phyloP scores from a whole-genome alignment of 2,888 invertebrate species.

The Ashinkailepas kermadecensis region DNA sequence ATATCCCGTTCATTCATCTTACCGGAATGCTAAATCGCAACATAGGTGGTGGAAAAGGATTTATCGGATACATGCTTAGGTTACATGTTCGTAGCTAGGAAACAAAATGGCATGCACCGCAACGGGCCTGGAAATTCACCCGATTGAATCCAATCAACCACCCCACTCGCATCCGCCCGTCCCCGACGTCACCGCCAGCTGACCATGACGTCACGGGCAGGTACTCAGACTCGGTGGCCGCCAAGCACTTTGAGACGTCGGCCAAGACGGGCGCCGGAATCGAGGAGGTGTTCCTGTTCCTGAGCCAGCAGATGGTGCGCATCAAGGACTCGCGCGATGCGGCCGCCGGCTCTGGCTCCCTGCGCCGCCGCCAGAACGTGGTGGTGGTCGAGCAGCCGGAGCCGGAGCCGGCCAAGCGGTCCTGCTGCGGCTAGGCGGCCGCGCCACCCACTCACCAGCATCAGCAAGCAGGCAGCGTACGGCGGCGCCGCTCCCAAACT shows the following conservation, averaged over 20 bases:
- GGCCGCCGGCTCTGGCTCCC: conserved; percentile 27
- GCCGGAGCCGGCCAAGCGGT: conserved; percentile 25
- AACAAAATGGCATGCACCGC: too few relatives aligned
- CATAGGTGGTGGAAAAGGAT: too few relatives aligned
- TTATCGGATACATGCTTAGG: too few relatives aligned
- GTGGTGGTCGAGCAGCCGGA: conserved; percentile 30
- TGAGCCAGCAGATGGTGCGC: conserved; percentile 67
- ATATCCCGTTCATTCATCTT: too few relatives aligned
- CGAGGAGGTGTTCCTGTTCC: conserved; percentile 78
- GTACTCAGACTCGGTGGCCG: conserved; percentile 83
- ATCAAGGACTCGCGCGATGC: conserved; percentile 39
- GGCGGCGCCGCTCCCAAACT: not conserved
- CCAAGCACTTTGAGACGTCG: conserved; percentile 84
- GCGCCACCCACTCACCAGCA: not conserved
- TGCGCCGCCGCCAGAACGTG: conserved; percentile 28
- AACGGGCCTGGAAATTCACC: too few relatives aligned
- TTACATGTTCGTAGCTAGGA: too few relatives aligned
- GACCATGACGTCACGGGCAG: conserved; percentile 46
- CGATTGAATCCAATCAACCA: too few relatives aligned
- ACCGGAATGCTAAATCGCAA: too few relatives aligned
- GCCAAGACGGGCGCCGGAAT: conserved; percentile 87
- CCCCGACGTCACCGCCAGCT: too few relatives aligned
- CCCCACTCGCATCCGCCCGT: too few relatives aligned
- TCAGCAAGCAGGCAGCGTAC: not conserved
- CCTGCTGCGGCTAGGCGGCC: conserved; percentile 27